A percentile compares a stretch with the other conserved stretches of the same genome.
Conservation (phyloP, 2,888 invertebrate genomes). For the Drepanosiphum platanoidis region DNA sequence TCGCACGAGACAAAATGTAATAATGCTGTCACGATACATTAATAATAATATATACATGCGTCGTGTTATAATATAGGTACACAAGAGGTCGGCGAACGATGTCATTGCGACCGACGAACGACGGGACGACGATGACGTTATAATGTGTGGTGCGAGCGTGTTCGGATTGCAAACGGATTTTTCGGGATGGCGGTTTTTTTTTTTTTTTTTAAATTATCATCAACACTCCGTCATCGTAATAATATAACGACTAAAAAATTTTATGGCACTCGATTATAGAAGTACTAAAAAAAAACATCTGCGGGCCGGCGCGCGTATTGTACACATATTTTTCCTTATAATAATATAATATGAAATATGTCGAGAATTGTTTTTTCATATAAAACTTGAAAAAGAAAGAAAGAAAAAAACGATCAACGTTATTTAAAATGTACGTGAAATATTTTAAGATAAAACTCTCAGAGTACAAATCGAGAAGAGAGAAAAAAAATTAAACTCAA, state of each 20-base stretch:
- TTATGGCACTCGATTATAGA: background rate
- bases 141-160: too few relatives aligned
- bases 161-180: background rate
- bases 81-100: background rate
- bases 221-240: background rate
- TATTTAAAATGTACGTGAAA: background rate
- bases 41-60: background rate
- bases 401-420: too few relatives aligned
- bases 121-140: background rate
- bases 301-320: background rate
- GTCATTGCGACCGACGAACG: background rate
- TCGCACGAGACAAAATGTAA: background rate
- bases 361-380: too few relatives aligned
- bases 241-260: background rate
- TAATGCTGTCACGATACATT: background rate
- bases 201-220: background rate
- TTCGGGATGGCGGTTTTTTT: background rate
- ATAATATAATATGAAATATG: too few relatives aligned
- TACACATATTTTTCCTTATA: too few relatives aligned
- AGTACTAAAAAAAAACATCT: background rate
- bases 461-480: too few relatives aligned
- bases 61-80: background rate
- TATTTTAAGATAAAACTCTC: too few relatives aligned
- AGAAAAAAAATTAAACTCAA: background rate
- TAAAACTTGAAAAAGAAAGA: too few relatives aligned